Conservation (phyloP, 2,113 vertebrate species). For the Hippocampus abdominalis region DNA sequence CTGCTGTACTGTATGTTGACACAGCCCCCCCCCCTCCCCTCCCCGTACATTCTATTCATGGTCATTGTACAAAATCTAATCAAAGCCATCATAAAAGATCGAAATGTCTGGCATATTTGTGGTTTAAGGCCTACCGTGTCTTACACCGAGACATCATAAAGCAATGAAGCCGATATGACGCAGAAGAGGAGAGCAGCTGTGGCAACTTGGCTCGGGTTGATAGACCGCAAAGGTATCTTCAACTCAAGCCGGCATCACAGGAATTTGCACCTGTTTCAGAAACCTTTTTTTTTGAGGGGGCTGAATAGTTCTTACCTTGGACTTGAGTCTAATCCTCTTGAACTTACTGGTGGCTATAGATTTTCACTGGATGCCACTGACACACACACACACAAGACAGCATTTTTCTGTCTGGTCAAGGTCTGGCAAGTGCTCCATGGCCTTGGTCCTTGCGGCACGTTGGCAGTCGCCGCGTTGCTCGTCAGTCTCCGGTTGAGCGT, state of each 20-base stretch:
- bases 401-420: background rate
- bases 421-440: background rate
- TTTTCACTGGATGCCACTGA: background rate
- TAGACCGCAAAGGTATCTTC: constrained; percentile 42
- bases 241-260: constrained; percentile 59
- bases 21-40: background rate
- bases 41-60: background rate
- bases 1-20: constrained; percentile 19
- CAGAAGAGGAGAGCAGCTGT: constrained; percentile 33
- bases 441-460: background rate
- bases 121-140: background rate
- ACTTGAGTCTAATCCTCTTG: background rate
- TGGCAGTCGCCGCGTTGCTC: background rate
- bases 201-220: constrained; percentile 44
- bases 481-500: background rate
- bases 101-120: background rate
- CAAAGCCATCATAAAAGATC: background rate
- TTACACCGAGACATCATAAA: background rate
- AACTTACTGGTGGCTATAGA: background rate
- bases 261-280: constrained; percentile 76
- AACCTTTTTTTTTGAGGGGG: background rate
- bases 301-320: background rate
- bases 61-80: constrained; percentile 7
- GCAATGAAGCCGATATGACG: constrained; percentile 6
- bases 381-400: background rate